These are phyloP conservation scores for Cephalopachus bancanus DNA, from an alignment of 2,797 vertebrate genomes.

Conservation along the genomic window DNA sequence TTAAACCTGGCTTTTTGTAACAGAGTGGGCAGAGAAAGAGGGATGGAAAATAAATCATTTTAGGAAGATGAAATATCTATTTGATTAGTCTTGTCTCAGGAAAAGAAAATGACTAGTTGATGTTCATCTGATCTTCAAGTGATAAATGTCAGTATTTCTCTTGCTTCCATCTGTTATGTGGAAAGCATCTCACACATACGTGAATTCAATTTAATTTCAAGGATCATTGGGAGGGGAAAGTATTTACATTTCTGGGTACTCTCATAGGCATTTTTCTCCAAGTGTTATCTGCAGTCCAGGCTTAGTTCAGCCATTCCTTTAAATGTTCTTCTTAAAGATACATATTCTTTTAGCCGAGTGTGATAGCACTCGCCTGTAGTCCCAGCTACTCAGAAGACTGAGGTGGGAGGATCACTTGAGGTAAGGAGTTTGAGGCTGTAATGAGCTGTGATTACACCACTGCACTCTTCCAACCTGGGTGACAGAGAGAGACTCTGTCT, in stretches of 20 bases:
- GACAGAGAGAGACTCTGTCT: no score
- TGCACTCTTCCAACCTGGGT: no score
- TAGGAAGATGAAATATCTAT: slow-evolving; percentile 72
- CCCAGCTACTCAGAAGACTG: no score
- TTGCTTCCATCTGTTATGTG: neutral
- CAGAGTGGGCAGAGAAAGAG: neutral
- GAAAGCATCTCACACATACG: neutral
- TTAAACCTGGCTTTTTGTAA: slow-evolving; percentile 7
- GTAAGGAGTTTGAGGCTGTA: no score
- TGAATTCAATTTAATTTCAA: slow-evolving; percentile 78
- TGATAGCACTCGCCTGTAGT: no score
- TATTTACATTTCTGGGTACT: neutral
- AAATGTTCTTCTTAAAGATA: neutral
- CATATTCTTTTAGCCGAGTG: no score
- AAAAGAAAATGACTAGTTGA: slow-evolving; percentile 61
- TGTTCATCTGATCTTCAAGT: neutral
- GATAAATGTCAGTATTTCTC: slow-evolving; percentile 63
- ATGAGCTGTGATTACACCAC: no score
- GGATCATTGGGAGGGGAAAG: slow-evolving; percentile 36
- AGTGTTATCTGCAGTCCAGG: neutral
- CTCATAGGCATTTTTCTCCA: neutral
- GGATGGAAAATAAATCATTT: slow-evolving; percentile 70
- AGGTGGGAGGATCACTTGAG: no score
- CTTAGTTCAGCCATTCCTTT: slow-evolving; percentile 68
- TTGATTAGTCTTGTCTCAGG: slow-evolving; percentile 70